These are phyloP conservation scores for Nipponia nippon DNA, from an alignment of 2,113 vertebrate genomes.

Conservation along the genomic window DNA sequence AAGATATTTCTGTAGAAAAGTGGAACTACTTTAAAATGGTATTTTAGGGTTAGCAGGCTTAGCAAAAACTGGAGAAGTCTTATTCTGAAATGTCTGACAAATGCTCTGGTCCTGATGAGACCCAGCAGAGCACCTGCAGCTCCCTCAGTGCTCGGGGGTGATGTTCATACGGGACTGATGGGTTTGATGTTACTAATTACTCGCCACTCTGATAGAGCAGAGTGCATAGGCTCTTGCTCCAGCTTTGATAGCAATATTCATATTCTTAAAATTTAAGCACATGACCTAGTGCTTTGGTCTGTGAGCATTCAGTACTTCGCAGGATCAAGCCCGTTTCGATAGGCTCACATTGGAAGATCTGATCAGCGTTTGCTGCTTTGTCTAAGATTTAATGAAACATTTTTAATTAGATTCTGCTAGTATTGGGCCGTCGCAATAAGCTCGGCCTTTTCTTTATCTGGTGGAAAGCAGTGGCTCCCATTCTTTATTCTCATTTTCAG, in stretches of 20 bases:
- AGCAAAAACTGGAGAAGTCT: background rate
- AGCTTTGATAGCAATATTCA: background rate
- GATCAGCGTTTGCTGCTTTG: background rate
- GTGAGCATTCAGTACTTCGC: background rate
- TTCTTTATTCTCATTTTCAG: background rate
- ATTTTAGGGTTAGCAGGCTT: background rate
- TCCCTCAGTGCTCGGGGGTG: background rate
- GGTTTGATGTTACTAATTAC: background rate
- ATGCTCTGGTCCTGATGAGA: background rate
- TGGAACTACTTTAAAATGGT: background rate
- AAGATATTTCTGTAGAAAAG: background rate
- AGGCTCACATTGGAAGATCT: background rate
- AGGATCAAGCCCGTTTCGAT: background rate
- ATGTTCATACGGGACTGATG: accelerated
- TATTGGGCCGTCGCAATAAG: background rate
- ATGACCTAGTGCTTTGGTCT: background rate
- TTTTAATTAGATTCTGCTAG: background rate
- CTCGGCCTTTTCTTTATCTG: background rate
- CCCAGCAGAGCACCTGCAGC: background rate
- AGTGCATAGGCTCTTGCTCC: background rate
- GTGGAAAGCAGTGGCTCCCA: background rate
- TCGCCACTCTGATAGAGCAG: background rate
- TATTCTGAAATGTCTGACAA: background rate
- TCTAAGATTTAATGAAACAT: background rate
- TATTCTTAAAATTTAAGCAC: background rate